A percentile compares a stretch with the other conserved stretches of the same genome.
Evolutionary conservation across 1,140 invertebrate genomes (phyloP).

Genomic region (Laodelphax striatellus): DNA sequence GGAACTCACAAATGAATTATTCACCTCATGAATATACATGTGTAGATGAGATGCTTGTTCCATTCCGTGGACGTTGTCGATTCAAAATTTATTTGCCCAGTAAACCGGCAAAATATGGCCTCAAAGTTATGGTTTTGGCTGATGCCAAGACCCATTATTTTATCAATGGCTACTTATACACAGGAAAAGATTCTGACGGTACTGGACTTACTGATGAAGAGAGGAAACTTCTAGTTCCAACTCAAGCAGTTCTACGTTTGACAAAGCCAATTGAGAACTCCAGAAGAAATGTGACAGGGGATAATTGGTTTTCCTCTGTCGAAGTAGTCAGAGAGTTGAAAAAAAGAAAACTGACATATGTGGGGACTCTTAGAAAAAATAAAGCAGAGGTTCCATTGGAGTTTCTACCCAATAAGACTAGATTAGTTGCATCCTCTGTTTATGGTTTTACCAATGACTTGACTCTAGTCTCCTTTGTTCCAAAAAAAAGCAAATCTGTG

Average conservation of each 20-base stretch:
- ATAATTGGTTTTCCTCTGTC: slow-evolving; percentile 15
- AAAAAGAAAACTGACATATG: slow-evolving; percentile 10
- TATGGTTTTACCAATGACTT: slow-evolving; percentile 13
- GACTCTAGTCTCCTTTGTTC: slow-evolving; percentile 15
- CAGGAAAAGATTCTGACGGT: slow-evolving; percentile 5
- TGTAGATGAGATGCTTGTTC: slow-evolving; percentile 27
- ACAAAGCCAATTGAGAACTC: slow-evolving; percentile 16
- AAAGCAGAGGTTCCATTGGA: slow-evolving; percentile 30
- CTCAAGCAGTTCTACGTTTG: slow-evolving; percentile 20
- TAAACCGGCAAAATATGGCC: slow-evolving; percentile 35
- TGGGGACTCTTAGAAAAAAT: slow-evolving; percentile 32
- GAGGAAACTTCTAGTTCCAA: slow-evolving; percentile 5
- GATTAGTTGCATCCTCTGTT: not conserved
- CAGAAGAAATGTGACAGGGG: slow-evolving; percentile 13
- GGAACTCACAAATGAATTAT: slow-evolving; percentile 20
- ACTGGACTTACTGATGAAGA: slow-evolving; percentile 1
- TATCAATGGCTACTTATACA: slow-evolving; percentile 12
- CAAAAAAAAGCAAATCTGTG: slow-evolving; percentile 16
- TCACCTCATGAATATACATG: slow-evolving; percentile 9
- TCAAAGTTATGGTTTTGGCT: slow-evolving; percentile 13
- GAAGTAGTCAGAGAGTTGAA: slow-evolving; percentile 19
- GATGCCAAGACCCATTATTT: slow-evolving; percentile 10
- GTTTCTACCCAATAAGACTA: slow-evolving; percentile 4
- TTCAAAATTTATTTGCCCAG: slow-evolving; percentile 31
- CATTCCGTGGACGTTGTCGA: slow-evolving; percentile 28